Evolutionary conservation across 2,113 vertebrate genomes (phyloP).

Genomic region (Laticauda laticaudata): DNA sequence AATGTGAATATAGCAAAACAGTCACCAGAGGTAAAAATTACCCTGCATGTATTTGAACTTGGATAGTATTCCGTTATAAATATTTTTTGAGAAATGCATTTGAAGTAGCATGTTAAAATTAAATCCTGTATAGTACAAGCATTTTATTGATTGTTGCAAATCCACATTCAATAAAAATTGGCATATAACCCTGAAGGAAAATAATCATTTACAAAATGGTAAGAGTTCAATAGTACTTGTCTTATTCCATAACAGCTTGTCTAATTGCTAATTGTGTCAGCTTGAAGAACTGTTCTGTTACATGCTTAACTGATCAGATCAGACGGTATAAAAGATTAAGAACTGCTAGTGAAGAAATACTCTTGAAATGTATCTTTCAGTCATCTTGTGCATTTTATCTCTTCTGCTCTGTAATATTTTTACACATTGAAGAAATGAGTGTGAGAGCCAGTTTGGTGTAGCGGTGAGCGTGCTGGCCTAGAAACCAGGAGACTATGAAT

Average conservation of each 20-base stretch:
- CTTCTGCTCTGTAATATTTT: not conserved
- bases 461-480: not conserved
- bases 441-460: not conserved
- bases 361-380: not conserved
- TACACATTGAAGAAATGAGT: not conserved
- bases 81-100: not conserved
- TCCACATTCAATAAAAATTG: not conserved
- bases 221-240: not conserved
- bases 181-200: not conserved
- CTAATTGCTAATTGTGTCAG: not conserved
- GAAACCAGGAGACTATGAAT: not conserved
- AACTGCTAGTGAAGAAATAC: not conserved
- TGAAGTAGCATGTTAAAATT: not conserved
- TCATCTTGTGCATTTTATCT: not conserved
- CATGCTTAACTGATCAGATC: not conserved
- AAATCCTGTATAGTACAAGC: not conserved
- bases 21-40: not conserved
- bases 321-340: not conserved
- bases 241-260: not conserved
- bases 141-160: not conserved
- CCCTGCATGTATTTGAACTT: not conserved
- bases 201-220: not conserved
- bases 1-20: not conserved
- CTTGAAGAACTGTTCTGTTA: not conserved
- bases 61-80: not conserved